Percentiles rank a stretch among this genome's conserved stretches.
phyloP scores from a whole-genome alignment of 2,888 invertebrate species.

The Pocota personata region DNA sequence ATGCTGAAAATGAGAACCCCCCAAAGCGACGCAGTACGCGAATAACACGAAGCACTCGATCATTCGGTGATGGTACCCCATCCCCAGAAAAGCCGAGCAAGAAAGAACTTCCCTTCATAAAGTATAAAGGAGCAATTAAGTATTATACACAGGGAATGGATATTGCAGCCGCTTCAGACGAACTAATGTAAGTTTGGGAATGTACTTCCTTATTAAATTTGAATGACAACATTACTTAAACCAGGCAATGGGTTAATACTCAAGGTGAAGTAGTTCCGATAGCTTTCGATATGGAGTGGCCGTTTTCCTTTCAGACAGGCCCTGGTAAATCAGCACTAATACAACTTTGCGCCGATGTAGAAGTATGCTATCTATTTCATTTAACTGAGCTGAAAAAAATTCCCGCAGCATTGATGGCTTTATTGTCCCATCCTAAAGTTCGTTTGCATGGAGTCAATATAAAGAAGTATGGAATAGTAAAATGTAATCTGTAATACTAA shows the following conservation, averaged over 20 bases:
- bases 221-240: neutral
- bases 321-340: conserved; percentile 86
- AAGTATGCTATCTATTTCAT: conserved; percentile 85
- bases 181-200: conserved; percentile 81
- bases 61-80: conserved; percentile 76
- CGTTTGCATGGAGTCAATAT: conserved; percentile 86
- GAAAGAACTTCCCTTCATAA: conserved; percentile 78
- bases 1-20: conserved; percentile 77
- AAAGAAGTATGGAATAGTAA: conserved; percentile 84
- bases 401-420: conserved; percentile 84
- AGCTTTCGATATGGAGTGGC: conserved; percentile 88
- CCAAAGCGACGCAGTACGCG: conserved; percentile 79
- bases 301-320: conserved; percentile 85
- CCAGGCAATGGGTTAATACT: conserved; percentile 80
- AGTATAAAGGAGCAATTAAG: conserved; percentile 79
- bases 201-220: neutral
- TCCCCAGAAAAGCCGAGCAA: conserved; percentile 75
- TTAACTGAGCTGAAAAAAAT: conserved; percentile 84
- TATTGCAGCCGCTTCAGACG: conserved; percentile 83
- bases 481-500: neutral
- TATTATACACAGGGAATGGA: conserved; percentile 82
- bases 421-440: conserved; percentile 85
- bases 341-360: conserved; percentile 85
- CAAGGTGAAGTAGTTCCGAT: conserved; percentile 83
- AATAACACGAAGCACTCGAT: conserved; percentile 76